A percentile compares a stretch with the other conserved stretches of the same genome.
Evolutionary conservation across 2,888 invertebrate species (phyloP).

Genomic region (Oligia strigilis): DNA sequence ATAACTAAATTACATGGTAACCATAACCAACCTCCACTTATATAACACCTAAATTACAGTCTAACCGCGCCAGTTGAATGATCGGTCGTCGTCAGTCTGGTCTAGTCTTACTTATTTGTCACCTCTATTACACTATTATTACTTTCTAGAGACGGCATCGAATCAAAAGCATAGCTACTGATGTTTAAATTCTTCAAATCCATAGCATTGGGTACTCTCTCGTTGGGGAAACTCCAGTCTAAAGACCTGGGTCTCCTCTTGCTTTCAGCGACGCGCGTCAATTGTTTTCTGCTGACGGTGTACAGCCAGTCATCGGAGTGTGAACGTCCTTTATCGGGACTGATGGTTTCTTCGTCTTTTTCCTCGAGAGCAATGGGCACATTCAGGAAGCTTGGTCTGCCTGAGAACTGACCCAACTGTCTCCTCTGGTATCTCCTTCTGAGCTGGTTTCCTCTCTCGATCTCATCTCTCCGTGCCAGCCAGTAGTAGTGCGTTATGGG

Average conservation of each 20-base stretch:
- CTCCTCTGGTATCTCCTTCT: conserved; percentile 73
- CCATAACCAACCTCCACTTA: not conserved
- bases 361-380: conserved; percentile 53
- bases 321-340: conserved; percentile 73
- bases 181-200: conserved; percentile 44
- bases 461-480: conserved; percentile 80
- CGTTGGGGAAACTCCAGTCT: conserved; percentile 70
- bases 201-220: not conserved
- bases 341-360: conserved; percentile 20
- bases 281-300: conserved; percentile 73
- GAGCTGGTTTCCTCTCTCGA: conserved; percentile 63
- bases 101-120: not conserved
- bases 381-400: conserved; percentile 71
- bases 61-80: not conserved
- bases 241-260: conserved; percentile 78
- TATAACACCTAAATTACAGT: not conserved
- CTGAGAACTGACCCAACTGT: conserved; percentile 79
- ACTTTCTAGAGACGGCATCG: conserved; percentile 27
- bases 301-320: conserved; percentile 85
- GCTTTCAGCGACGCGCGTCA: conserved; percentile 55
- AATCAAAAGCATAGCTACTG: conserved; percentile 9
- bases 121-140: conserved; percentile 15
- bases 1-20: conserved; percentile 3
- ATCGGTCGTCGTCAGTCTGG: not conserved
- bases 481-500: conserved; percentile 87